A percentile compares a stretch with the other conserved stretches of the same genome.
Evolutionary conservation across 2,113 vertebrate species (phyloP).

Genomic region (Asarcornis scutulata): DNA sequence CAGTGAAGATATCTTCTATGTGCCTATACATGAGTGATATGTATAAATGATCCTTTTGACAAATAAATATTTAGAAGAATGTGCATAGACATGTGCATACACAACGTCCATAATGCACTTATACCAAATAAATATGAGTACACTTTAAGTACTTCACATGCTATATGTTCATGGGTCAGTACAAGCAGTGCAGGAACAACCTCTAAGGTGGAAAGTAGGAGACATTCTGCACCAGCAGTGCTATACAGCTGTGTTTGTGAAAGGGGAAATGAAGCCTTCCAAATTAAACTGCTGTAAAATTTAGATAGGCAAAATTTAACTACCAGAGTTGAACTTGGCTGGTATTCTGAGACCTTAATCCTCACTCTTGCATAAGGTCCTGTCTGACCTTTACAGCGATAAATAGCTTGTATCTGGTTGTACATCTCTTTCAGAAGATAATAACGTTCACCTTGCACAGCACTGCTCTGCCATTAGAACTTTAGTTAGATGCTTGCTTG

Average conservation of each 20-base stretch:
- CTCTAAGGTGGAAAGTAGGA: not conserved
- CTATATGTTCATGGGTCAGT: not conserved
- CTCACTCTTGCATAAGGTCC: slow-evolving; percentile 6
- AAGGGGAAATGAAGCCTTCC: slow-evolving; percentile 56
- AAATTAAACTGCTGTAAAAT: slow-evolving; percentile 65
- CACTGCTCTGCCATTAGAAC: not conserved
- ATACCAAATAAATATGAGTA: not conserved
- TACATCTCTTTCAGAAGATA: not conserved
- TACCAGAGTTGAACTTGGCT: slow-evolving; percentile 39
- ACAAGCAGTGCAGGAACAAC: not conserved
- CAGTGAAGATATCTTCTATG: not conserved
- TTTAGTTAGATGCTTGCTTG: not conserved
- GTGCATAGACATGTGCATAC: not conserved
- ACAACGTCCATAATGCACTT: not conserved
- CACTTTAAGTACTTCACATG: not conserved
- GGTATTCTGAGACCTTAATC: slow-evolving; percentile 31
- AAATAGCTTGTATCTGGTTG: not conserved
- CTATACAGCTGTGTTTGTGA: slow-evolving; percentile 34
- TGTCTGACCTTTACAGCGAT: not conserved
- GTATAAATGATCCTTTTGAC: not conserved
- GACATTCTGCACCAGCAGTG: not conserved
- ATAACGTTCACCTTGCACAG: not conserved
- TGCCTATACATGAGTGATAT: not conserved
- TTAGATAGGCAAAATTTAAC: slow-evolving; percentile 53
- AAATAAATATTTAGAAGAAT: not conserved